phyloP scores from a whole-genome alignment of 2,888 invertebrate genomes.

The Leptothorax acervorum region DNA sequence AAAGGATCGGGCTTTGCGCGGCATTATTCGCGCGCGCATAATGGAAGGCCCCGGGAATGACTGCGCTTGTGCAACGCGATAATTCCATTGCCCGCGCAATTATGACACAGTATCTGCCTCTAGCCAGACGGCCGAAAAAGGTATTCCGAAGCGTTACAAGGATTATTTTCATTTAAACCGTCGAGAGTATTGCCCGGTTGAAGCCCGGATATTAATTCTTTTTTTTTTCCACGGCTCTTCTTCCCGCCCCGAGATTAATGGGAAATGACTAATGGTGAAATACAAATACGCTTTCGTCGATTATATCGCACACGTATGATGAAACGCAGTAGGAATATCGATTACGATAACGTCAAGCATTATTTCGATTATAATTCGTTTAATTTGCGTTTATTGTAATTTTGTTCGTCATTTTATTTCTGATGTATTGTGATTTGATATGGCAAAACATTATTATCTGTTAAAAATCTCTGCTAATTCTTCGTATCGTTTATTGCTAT shows the following conservation, averaged over 20 bases:
- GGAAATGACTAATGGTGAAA: slow-evolving; percentile 41
- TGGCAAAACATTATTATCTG: neutral
- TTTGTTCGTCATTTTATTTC: neutral
- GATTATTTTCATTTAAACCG: slow-evolving; percentile 52
- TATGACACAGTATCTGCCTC: slow-evolving; percentile 67
- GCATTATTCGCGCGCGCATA: slow-evolving; percentile 74
- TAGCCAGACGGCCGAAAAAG: slow-evolving; percentile 63
- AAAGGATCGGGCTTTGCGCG: slow-evolving; percentile 73
- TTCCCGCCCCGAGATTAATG: slow-evolving; percentile 10
- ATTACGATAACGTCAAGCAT: slow-evolving; percentile 29
- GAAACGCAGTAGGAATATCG: slow-evolving; percentile 17
- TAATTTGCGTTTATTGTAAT: slow-evolving; percentile 14
- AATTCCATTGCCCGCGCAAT: slow-evolving; percentile 69
- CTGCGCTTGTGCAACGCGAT: slow-evolving; percentile 73
- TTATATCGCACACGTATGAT: neutral
- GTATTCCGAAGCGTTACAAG: slow-evolving; percentile 54
- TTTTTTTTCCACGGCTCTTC: neutral
- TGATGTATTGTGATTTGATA: neutral
- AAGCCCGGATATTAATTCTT: slow-evolving; percentile 36
- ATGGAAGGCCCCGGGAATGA: slow-evolving; percentile 71
- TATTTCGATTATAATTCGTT: slow-evolving; percentile 36
- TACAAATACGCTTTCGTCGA: slow-evolving; percentile 37
- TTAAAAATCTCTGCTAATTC: neutral
- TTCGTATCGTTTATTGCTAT: neutral
- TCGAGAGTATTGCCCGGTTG: slow-evolving; percentile 12